Percentiles rank a stretch among this genome's conserved stretches.
These are phyloP conservation scores for Sphaerodactylus townsendi DNA, from an alignment of 2,113 vertebrate species.

Conservation along the genomic window DNA sequence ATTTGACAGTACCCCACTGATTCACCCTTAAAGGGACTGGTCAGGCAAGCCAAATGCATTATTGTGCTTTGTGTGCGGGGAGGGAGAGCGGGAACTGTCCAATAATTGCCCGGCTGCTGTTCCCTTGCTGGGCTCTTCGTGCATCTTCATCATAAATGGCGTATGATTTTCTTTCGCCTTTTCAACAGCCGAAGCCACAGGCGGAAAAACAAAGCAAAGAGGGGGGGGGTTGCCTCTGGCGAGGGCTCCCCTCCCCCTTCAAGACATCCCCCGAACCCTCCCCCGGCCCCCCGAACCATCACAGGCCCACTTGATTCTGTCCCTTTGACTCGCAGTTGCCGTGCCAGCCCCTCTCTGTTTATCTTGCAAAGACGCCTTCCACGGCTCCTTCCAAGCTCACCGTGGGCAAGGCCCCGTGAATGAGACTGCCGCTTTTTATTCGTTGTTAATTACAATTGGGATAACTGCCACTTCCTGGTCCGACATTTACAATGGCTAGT, in stretches of 20 bases:
- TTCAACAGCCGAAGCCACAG: background rate
- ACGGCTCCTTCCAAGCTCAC: no score
- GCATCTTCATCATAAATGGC: background rate
- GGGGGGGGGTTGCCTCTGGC: no score
- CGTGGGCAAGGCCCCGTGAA: background rate
- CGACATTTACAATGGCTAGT: background rate
- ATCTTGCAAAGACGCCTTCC: conserved; percentile 10
- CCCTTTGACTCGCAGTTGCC: background rate
- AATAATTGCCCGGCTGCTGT: background rate
- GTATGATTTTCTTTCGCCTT: background rate
- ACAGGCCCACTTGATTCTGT: background rate
- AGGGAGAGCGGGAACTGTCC: background rate
- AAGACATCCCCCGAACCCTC: background rate
- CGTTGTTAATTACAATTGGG: no score
- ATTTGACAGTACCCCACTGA: background rate
- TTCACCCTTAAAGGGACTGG: background rate
- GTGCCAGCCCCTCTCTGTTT: background rate
- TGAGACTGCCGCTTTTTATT: no score
- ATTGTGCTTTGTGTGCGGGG: background rate
- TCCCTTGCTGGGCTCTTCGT: background rate
- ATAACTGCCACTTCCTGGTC: background rate
- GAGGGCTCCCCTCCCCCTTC: background rate
- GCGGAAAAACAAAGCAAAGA: conserved; percentile 3
- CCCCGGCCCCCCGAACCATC: background rate
- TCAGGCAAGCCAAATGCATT: background rate